Percentiles rank a stretch among this genome's conserved stretches.
Evolutionary conservation across 1,140 invertebrate species (phyloP).

Genomic region (Procambarus clarkii): DNA sequence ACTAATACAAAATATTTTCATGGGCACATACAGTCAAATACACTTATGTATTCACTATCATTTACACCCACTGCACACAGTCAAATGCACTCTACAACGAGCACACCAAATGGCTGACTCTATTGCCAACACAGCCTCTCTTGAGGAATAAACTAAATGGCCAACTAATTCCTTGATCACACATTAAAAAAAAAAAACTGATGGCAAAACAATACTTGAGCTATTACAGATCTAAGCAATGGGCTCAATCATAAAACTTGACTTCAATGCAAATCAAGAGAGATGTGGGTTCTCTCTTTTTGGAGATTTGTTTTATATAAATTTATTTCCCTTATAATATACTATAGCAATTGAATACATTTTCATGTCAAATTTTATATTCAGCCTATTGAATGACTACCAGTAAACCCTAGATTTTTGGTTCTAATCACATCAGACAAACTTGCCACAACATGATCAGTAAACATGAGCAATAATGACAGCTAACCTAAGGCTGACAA

Average conservation of each 20-base stretch:
- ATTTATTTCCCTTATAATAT: neutral
- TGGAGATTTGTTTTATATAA: neutral
- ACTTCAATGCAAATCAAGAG: neutral
- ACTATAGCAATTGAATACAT: neutral
- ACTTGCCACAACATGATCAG: conserved; percentile 35
- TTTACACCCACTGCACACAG: conserved; percentile 23
- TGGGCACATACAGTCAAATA: conserved; percentile 30
- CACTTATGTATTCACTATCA: conserved; percentile 15
- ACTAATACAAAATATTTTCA: conserved; percentile 48
- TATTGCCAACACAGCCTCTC: conserved; percentile 66
- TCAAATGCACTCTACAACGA: conserved; percentile 66
- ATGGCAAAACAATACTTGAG: conserved; percentile 64
- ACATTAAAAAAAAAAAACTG: conserved; percentile 53
- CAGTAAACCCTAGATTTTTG: conserved; percentile 41
- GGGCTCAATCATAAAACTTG: conserved; percentile 35
- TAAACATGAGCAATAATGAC: conserved; percentile 6
- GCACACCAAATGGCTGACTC: conserved; percentile 63
- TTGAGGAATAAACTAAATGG: conserved; percentile 60
- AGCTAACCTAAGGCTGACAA: neutral
- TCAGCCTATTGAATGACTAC: conserved; percentile 53
- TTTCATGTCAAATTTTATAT: conserved; percentile 39
- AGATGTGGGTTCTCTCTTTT: neutral
- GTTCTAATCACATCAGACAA: conserved; percentile 55
- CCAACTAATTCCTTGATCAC: conserved; percentile 60
- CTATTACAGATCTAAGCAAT: conserved; percentile 62